These are phyloP conservation scores for Semnopithecus entellus DNA, from an alignment of 2,113 vertebrate genomes.

Conservation along the genomic window DNA sequence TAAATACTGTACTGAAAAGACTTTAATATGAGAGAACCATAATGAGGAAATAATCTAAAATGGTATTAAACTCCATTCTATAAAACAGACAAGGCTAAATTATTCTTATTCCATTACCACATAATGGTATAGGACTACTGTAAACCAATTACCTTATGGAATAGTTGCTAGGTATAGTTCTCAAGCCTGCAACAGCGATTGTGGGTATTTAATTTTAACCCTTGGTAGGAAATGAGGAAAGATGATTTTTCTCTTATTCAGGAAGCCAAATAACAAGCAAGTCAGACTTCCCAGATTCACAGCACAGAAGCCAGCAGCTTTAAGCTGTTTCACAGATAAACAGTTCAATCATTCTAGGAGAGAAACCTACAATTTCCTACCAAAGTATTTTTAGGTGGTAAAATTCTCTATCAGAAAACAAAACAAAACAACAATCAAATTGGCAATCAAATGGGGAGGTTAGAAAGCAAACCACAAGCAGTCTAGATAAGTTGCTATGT, in stretches of 20 bases:
- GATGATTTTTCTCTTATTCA: conserved; percentile 43
- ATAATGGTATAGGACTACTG: conserved; percentile 46
- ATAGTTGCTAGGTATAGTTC: conserved; percentile 68
- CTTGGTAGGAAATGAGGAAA: conserved; percentile 36
- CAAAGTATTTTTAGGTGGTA: background rate
- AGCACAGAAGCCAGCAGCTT: background rate
- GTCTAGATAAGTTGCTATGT: background rate
- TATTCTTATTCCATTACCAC: conserved; percentile 25
- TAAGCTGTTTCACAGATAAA: conserved; percentile 52
- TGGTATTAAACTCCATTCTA: background rate
- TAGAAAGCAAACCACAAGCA: conserved; percentile 15
- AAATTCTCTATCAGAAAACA: background rate
- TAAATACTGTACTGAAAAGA: conserved; percentile 13
- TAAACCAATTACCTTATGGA: background rate
- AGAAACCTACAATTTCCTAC: conserved; percentile 62
- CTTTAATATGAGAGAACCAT: conserved; percentile 12
- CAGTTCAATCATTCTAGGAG: conserved; percentile 1
- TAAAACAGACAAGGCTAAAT: conserved; percentile 45
- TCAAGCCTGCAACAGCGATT: conserved; percentile 18
- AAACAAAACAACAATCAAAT: conserved; percentile 8
- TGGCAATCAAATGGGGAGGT: conserved; percentile 32
- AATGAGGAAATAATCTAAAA: conserved; percentile 13
- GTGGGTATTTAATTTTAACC: conserved; percentile 64
- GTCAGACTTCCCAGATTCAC: background rate
- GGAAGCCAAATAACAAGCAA: conserved; percentile 35